A percentile compares a stretch with the other conserved stretches of the same genome.
These are phyloP conservation scores for Pachyuromys duprasi DNA, from an alignment of 2,797 vertebrate genomes.

Conservation along the genomic window DNA sequence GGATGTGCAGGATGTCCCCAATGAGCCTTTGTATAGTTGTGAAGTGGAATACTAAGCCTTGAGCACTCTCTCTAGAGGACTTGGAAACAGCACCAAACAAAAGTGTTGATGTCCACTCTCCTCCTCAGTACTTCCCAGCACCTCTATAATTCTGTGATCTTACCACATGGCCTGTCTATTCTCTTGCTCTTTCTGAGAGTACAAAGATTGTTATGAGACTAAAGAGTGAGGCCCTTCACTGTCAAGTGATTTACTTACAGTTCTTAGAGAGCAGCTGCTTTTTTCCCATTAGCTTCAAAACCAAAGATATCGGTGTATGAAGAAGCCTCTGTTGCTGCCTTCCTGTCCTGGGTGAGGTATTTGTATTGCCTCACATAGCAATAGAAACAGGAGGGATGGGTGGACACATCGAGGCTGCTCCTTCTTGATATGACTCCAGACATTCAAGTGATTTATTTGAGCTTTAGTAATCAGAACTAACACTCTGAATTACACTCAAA, in stretches of 20 bases:
- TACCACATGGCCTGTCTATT: neutral
- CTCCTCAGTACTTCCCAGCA: neutral
- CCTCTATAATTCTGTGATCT: neutral
- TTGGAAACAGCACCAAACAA: neutral
- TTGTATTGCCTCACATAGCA: neutral
- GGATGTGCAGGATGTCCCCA: neutral
- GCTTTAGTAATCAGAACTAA: conserved; percentile 55
- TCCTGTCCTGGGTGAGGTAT: neutral
- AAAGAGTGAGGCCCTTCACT: neutral
- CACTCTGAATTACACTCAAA: conserved; percentile 56
- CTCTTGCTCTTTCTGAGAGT: neutral
- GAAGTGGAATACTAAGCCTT: neutral
- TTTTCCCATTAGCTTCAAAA: conserved; percentile 24
- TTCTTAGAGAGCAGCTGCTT: neutral
- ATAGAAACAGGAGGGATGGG: neutral
- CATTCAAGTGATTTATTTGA: neutral
- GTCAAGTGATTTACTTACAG: neutral
- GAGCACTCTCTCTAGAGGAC: neutral
- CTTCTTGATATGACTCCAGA: neutral
- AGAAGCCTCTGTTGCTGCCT: neutral
- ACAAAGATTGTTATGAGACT: neutral
- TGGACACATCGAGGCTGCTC: too few species aligned
- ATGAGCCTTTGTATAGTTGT: neutral
- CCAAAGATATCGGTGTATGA: neutral
- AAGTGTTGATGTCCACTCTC: neutral